These are phyloP conservation scores for Scrobipalpa atriplicella DNA, from an alignment of 2,888 invertebrate genomes.

Conservation along the genomic window DNA sequence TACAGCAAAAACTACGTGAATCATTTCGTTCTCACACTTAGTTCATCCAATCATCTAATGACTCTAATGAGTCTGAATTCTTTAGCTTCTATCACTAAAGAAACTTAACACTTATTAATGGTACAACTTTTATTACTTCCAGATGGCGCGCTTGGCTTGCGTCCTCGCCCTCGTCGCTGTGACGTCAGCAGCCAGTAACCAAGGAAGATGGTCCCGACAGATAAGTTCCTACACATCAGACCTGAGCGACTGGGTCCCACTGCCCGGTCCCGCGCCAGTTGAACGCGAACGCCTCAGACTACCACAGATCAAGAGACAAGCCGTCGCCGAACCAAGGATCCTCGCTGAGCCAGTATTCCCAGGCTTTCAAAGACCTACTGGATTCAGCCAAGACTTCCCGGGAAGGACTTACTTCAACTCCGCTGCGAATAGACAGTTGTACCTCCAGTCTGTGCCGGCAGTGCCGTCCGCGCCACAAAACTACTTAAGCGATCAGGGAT, in stretches of 20 bases:
- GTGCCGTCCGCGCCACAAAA: conserved; percentile 76
- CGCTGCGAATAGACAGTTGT: conserved; percentile 65
- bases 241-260: conserved; percentile 75
- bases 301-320: conserved; percentile 68
- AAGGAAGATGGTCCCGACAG: conserved; percentile 76
- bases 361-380: conserved; percentile 56
- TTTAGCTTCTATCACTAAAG: not conserved
- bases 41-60: not conserved
- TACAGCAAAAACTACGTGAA: not conserved
- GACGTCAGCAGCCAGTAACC: conserved; percentile 55
- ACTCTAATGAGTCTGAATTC: not conserved
- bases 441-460: conserved; percentile 66
- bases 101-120: not conserved
- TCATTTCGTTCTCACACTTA: not conserved
- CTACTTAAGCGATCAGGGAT: conserved; percentile 70
- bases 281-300: conserved; percentile 52
- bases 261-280: conserved; percentile 63
- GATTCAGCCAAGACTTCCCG: conserved; percentile 65
- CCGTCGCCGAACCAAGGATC: conserved; percentile 75
- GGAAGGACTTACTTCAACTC: conserved; percentile 61
- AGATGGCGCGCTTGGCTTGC: conserved; percentile 70
- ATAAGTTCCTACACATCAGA: conserved; percentile 76
- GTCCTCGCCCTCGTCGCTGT: conserved; percentile 54
- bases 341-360: conserved; percentile 67
- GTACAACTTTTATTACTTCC: conserved; percentile 43